A percentile compares a stretch with the other conserved stretches of the same genome.
Evolutionary conservation across 2,797 vertebrate genomes (phyloP).

Genomic region (Intellagama lesueurii): DNA sequence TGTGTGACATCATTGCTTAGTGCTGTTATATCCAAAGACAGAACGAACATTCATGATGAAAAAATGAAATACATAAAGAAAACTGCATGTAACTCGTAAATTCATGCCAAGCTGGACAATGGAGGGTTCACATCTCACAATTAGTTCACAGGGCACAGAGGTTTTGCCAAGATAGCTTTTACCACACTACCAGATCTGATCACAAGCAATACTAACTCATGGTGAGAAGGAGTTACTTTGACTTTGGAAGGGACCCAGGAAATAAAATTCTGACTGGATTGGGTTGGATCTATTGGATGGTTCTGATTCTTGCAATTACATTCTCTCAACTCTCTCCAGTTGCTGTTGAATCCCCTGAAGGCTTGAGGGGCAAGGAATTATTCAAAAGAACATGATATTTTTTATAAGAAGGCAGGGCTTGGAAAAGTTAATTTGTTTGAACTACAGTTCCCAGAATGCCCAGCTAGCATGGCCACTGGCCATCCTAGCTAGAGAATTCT

Average conservation of each 20-base stretch:
- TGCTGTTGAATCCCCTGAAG: neutral
- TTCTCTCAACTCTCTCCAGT: neutral
- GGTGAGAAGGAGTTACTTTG: neutral
- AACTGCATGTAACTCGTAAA: neutral
- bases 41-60: too few relatives aligned
- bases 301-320: neutral
- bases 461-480: too few relatives aligned
- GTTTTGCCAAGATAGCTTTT: neutral
- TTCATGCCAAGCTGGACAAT: neutral
- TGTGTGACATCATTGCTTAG: too few relatives aligned
- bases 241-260: neutral
- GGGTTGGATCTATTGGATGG: neutral
- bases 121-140: neutral
- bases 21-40: too few relatives aligned
- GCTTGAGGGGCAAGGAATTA: neutral
- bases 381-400: neutral
- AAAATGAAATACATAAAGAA: neutral
- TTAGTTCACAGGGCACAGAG: neutral
- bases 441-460: too few relatives aligned
- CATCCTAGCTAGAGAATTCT: too few relatives aligned
- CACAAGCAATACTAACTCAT: neutral
- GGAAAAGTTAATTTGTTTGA: too few relatives aligned
- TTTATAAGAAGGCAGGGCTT: neutral
- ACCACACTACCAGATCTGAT: neutral
- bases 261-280: neutral